A percentile compares a stretch with the other conserved stretches of the same genome.
Conservation (phyloP, 35 echinoderm and acorn worm genomes). For the Apostichopus japonicus region DNA sequence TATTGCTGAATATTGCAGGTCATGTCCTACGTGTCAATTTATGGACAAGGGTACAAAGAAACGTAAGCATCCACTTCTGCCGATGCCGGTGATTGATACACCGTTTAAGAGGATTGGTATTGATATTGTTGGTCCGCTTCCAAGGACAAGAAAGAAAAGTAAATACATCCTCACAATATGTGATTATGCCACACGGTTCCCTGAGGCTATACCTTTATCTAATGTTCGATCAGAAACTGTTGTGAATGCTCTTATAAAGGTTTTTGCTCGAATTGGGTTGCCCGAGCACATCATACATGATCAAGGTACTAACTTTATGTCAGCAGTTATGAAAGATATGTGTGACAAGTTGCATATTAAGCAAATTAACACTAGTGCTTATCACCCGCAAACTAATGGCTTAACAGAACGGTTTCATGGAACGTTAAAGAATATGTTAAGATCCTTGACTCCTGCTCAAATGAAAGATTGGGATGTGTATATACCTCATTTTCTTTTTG, state of each 20-base stretch:
- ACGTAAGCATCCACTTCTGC: slow-evolving; percentile 7
- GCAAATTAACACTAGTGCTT: slow-evolving; percentile 36
- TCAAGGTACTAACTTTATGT: slow-evolving; percentile 69
- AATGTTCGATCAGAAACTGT: slow-evolving; percentile 54
- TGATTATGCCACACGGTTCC: slow-evolving; percentile 55
- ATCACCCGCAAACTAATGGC: slow-evolving; percentile 57
- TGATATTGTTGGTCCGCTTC: slow-evolving; percentile 54
- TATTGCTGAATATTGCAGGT: slow-evolving; percentile 28
- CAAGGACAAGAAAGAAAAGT: slow-evolving; percentile 12
- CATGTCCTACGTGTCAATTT: slow-evolving; percentile 41
- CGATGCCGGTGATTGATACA: slow-evolving; percentile 34
- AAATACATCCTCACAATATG: slow-evolving; percentile 26
- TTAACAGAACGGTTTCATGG: slow-evolving; percentile 51
- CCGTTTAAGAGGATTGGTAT: slow-evolving; percentile 52
- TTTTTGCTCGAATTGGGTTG: slow-evolving; percentile 41
- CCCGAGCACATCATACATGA: slow-evolving; percentile 63
- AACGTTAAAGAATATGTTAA: slow-evolving; percentile 11
- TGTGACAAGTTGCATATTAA: slow-evolving; percentile 25
- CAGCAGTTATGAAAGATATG: slow-evolving; percentile 32
- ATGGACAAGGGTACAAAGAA: neutral
- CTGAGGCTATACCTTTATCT: slow-evolving; percentile 47
- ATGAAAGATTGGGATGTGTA: slow-evolving; percentile 36
- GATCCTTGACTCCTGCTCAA: slow-evolving; percentile 4
- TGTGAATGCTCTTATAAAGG: slow-evolving; percentile 7
- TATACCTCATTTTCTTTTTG: slow-evolving; percentile 32